Evolutionary conservation across 2,797 vertebrate genomes (phyloP), one percentile per base, ranked within the genome.

Genomic region (Eulemur coronatus): DNA sequence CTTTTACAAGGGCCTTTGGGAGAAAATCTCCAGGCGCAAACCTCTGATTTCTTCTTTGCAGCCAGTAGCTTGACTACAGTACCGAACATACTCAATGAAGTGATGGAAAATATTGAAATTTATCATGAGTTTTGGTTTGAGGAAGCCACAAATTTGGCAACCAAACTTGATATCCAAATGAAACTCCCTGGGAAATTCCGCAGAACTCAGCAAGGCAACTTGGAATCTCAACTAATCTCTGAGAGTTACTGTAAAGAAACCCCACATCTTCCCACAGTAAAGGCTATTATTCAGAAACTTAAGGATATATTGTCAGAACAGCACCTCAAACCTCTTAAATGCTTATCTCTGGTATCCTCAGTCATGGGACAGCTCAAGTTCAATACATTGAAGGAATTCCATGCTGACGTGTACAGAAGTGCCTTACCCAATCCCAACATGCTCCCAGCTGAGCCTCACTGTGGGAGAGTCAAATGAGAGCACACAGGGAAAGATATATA

Each of bases 81-180:
- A 55, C 24, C 22, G n/a, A 12, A 55, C 52, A n/a, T 22, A 55
- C 22, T 55, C 76, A 79, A 5, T 55, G n/a, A 79, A 79, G 22
- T 26, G 13, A 79, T 28, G 76, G 50, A 55, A 79, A 79, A 38
- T 79, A 79, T 28, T n/a, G 73, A 75, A 75, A 41, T 20, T 79
- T 52, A 38, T 38, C n/a, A 55, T 3, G 99, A 99, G 91, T 99
- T 99, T 98, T 99, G 99, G 99, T 99, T 99, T 17, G 99, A 99
- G 24, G 99, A 99, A 97, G 99, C 99, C 0, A 98, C 99, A 10
- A 99, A 99, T 96, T 94, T 99, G 48, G 99, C 99, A 1, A 41
- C 98, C 28, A 98, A 99, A 13, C 98, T 99, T 97, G 99, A 99
- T 88, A 98, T 99, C 96, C 98, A 99, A 1, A 97, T 99, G 8